phyloP scores from a whole-genome alignment of 1,140 invertebrate species.

The Neomicropteryx cornuta region DNA sequence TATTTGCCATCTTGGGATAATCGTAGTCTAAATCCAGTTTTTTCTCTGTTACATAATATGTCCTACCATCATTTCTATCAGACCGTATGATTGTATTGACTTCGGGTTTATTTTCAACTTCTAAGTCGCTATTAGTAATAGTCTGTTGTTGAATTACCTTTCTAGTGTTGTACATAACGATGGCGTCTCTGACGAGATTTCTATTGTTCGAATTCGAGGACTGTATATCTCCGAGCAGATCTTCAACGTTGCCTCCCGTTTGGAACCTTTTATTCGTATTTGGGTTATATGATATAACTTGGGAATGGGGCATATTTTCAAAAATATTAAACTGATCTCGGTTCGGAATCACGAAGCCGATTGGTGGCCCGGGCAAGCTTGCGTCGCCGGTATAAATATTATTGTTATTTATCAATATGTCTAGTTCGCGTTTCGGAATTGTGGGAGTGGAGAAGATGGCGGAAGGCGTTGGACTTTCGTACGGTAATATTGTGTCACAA shows the following conservation, averaged over 20 bases:
- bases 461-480: constrained; percentile 3
- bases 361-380: constrained; percentile 10
- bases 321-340: not conserved
- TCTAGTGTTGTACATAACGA: constrained; percentile 37
- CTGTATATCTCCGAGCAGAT: constrained; percentile 33
- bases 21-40: constrained; percentile 39
- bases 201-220: constrained; percentile 28
- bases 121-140: constrained; percentile 24
- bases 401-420: constrained; percentile 16
- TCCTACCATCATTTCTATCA: constrained; percentile 13
- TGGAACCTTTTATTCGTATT: constrained; percentile 21
- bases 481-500: not conserved
- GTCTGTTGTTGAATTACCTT: constrained; percentile 28
- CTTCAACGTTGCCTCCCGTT: constrained; percentile 35
- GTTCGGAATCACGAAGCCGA: constrained; percentile 12
- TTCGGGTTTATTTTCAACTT: constrained; percentile 20
- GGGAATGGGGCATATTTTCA: not conserved
- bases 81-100: constrained; percentile 12
- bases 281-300: not conserved
- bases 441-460: constrained; percentile 3
- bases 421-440: constrained; percentile 13
- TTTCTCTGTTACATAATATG: constrained; percentile 36
- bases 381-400: constrained; percentile 4
- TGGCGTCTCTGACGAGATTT: constrained; percentile 22
- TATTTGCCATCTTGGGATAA: constrained; percentile 21